These are phyloP conservation scores for Rhagoletis zephyria DNA, from an alignment of 1,140 invertebrate species.

Conservation along the genomic window DNA sequence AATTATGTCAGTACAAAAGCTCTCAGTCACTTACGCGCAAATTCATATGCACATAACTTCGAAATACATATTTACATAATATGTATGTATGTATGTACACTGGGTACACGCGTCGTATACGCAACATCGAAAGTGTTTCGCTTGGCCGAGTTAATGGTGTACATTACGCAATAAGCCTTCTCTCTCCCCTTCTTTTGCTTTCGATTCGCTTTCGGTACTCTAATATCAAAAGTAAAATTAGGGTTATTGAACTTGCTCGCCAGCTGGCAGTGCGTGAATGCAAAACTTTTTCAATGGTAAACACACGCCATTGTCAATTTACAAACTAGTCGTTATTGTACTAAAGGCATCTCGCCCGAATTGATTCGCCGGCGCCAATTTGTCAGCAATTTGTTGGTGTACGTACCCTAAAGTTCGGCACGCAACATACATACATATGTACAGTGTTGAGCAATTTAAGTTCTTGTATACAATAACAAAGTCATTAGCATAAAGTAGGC, in stretches of 20 bases:
- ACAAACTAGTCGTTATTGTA: neutral
- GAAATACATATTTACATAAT: no score
- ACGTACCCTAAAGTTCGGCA: neutral
- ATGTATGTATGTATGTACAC: neutral
- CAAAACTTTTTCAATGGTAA: constrained; percentile 33
- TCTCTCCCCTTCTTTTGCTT: no score
- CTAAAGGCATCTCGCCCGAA: neutral
- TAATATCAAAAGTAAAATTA: neutral
- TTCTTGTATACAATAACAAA: constrained; percentile 42
- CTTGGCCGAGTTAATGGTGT: neutral
- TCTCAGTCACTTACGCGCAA: neutral
- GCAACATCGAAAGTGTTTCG: neutral
- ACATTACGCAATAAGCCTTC: no score
- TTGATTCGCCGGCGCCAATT: constrained; percentile 33
- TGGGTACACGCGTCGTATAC: neutral
- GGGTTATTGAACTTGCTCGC: neutral
- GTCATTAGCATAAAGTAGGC: constrained; percentile 34
- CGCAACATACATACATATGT: neutral
- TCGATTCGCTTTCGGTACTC: neutral
- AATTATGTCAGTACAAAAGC: neutral
- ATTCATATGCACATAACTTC: neutral
- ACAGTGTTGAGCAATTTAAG: neutral
- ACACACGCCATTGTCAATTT: constrained; percentile 36
- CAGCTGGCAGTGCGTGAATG: neutral
- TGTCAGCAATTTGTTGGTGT: neutral